Evolutionary conservation across 2,888 invertebrate genomes (phyloP).

Genomic region (Eristalis intricaria): DNA sequence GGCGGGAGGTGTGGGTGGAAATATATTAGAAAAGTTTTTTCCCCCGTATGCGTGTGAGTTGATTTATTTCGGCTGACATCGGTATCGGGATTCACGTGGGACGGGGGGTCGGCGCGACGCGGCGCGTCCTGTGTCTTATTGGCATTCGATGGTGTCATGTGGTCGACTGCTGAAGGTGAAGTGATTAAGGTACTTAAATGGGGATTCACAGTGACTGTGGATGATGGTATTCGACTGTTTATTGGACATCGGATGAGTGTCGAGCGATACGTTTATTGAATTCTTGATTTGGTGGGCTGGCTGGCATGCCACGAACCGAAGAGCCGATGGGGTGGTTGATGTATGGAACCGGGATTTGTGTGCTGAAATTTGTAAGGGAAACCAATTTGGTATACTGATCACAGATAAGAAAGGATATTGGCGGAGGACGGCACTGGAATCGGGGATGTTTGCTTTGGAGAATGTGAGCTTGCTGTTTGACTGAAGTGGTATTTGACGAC

Average conservation of each 20-base stretch:
- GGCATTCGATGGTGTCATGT: constrained; percentile 37
- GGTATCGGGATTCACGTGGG: constrained; percentile 23
- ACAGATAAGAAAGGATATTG: neutral
- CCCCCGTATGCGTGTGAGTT: constrained; percentile 42
- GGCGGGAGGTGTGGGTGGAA: constrained; percentile 18
- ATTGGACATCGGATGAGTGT: constrained; percentile 39
- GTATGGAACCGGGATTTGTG: neutral
- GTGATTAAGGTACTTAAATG: constrained; percentile 63
- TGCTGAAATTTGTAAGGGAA: neutral
- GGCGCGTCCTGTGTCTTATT: constrained; percentile 35
- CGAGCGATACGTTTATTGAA: constrained; percentile 28
- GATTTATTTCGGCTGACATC: constrained; percentile 69
- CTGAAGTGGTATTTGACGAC: neutral
- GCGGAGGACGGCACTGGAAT: neutral
- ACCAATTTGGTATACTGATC: neutral
- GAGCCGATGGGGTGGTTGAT: neutral
- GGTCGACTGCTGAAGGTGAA: constrained; percentile 19
- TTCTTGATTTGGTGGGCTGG: constrained; percentile 11
- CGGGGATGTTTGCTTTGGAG: neutral
- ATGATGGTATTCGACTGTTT: constrained; percentile 47
- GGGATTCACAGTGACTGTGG: constrained; percentile 42
- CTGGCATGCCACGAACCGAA: neutral
- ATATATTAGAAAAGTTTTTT: constrained; percentile 64
- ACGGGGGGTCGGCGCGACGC: neutral
- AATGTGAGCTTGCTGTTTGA: neutral